Evolutionary conservation across 1,140 invertebrate genomes (phyloP).

Genomic region (Bombus terrestris): DNA sequence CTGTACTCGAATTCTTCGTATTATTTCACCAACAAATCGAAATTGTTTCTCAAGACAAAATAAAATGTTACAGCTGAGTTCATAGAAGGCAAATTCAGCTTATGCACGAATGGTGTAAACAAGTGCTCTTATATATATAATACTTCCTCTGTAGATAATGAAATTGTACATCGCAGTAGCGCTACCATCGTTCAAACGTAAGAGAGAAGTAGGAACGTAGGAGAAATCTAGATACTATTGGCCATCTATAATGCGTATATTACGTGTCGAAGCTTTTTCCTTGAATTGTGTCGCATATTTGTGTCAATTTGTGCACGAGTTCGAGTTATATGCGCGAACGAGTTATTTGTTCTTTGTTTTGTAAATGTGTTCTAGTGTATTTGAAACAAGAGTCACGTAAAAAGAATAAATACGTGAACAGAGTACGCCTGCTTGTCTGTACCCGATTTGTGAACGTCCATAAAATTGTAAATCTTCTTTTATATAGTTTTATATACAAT

Average conservation of each 20-base stretch:
- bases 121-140: not conserved
- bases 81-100: fast-evolving
- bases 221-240: not conserved
- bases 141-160: not conserved
- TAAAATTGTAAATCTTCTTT: not conserved
- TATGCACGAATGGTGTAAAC: not conserved
- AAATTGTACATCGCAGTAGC: not conserved
- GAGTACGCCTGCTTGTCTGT: not conserved
- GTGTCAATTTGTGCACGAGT: constrained; percentile 3
- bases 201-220: not conserved
- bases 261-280: not conserved
- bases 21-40: not conserved
- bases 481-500: not conserved
- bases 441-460: not conserved
- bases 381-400: not conserved
- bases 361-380: not conserved
- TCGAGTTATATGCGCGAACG: not conserved
- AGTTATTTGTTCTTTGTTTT: not conserved
- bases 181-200: not conserved
- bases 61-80: not conserved
- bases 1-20: not conserved
- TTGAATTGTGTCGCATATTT: constrained; percentile 19
- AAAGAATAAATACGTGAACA: not conserved
- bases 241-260: not conserved
- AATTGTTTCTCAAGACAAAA: not conserved